Evolutionary conservation across 2,888 invertebrate species (phyloP).

Genomic region (Ectemnius continuus): DNA sequence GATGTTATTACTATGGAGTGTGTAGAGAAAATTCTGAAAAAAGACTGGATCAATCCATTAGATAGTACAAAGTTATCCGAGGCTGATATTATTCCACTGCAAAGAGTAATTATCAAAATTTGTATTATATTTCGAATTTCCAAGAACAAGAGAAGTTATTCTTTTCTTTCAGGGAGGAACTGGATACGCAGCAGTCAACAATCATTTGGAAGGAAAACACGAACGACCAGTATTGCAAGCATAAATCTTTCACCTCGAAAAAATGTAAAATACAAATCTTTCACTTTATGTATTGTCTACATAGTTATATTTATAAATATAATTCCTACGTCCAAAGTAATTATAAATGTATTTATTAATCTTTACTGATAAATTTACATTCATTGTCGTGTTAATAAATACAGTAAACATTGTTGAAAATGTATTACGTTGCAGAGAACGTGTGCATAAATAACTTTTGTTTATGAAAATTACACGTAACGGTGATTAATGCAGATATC

Average conservation of each 20-base stretch:
- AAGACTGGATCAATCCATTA: constrained; percentile 97
- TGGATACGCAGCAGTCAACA: constrained; percentile 93
- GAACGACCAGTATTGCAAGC: constrained; percentile 91
- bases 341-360: too few species aligned
- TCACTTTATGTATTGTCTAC: too few species aligned
- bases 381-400: too few species aligned
- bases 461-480: background rate
- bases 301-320: too few species aligned
- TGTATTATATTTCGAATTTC: constrained; percentile 1
- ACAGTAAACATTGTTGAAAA: too few species aligned
- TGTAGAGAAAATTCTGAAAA: constrained; percentile 96
- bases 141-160: constrained; percentile 22
- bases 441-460: too few species aligned
- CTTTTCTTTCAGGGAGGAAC: constrained; percentile 89
- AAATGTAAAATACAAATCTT: too few species aligned
- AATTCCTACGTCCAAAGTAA: too few species aligned
- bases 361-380: too few species aligned
- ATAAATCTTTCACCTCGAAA: constrained; percentile 74
- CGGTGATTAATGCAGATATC: background rate
- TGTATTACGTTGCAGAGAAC: too few species aligned
- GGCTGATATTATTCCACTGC: constrained; percentile 94
- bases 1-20: constrained; percentile 98
- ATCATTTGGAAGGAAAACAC: constrained; percentile 89
- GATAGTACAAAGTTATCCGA: constrained; percentile 91
- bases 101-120: constrained; percentile 83